Base-by-base conservation (phyloP, 1,140 invertebrate species). In the Drosophila repleta region DNA sequence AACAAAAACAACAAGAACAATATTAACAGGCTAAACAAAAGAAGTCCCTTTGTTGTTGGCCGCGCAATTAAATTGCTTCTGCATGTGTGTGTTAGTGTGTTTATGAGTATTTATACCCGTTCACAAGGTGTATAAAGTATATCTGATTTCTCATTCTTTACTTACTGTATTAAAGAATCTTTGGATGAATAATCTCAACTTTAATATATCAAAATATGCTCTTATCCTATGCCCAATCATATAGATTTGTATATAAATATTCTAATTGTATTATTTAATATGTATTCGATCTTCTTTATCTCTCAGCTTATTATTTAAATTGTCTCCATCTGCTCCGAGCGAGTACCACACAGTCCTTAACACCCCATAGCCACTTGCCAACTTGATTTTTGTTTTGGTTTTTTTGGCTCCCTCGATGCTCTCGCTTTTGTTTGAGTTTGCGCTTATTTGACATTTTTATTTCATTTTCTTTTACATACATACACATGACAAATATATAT, bases 371-470 rank as follows among this genome's bases (percentile, higher is more conserved):
- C 39, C 39, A 6, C 39, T 10, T 15, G 39, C 39, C 0, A 8
- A 43, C 39, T 43, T 17, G 39, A 8, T 57, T 32, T 39, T n/a
- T 43, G 6, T 45, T 48, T 63, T 51, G 41, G 15, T 17, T 43
- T 76, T 62, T 72, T 68, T 67, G 26, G 49, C 35, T 43, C 39
- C 21, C 57, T 61, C 39, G 62, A 51, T 35, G 32, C 46, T 26
- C 26, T 17, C 20, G 75, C 82, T 73, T 87, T 87, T 87, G 82
- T 87, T 87, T 82, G 75, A 82, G 70, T 87, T 87, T 87, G 57
- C 66, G 79, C 83, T 87, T 87, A 87, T 87, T 88, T 87, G 82
- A 87, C 82, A 87, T 77, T 85, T 85, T 80, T 83, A 65, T 74
- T 79, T 74, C 52, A 39, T 45, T 71, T 81, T 77, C 55, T 51